Evolutionary conservation across 1,140 invertebrate genomes (phyloP).

Genomic region (Drosophila triauraria): DNA sequence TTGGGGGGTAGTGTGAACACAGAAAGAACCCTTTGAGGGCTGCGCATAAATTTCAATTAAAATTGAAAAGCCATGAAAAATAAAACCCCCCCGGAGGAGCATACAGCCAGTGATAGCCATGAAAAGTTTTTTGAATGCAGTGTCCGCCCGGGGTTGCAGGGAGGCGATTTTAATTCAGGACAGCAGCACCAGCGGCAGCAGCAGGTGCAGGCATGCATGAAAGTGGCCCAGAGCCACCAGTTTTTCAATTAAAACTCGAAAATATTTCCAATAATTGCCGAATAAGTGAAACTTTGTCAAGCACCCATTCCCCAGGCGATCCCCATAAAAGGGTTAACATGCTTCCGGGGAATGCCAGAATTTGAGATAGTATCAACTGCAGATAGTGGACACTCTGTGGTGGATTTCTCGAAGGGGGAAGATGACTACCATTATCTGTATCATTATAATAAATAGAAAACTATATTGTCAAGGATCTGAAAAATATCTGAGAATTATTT

Average conservation of each 20-base stretch:
- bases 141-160: slow-evolving; percentile 3
- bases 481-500: too few species aligned
- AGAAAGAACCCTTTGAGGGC: slow-evolving; percentile 45
- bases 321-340: slow-evolving; percentile 12
- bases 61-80: slow-evolving; percentile 82
- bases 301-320: slow-evolving; percentile 3
- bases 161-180: slow-evolving; percentile 60
- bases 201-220: slow-evolving; percentile 73
- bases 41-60: slow-evolving; percentile 83
- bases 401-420: neutral
- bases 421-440: neutral
- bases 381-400: neutral
- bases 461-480: neutral
- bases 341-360: slow-evolving; percentile 17
- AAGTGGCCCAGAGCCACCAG: slow-evolving; percentile 53
- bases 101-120: slow-evolving; percentile 37
- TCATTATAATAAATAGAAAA: neutral
- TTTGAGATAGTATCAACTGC: neutral
- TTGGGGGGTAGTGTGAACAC: slow-evolving; percentile 34
- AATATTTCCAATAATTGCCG: slow-evolving; percentile 67
- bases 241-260: slow-evolving; percentile 72
- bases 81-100: slow-evolving; percentile 26
- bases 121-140: slow-evolving; percentile 32
- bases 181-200: slow-evolving; percentile 44
- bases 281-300: slow-evolving; percentile 57